Conservation (phyloP, 2,797 vertebrate genomes). For the Poeciliopsis infans region DNA sequence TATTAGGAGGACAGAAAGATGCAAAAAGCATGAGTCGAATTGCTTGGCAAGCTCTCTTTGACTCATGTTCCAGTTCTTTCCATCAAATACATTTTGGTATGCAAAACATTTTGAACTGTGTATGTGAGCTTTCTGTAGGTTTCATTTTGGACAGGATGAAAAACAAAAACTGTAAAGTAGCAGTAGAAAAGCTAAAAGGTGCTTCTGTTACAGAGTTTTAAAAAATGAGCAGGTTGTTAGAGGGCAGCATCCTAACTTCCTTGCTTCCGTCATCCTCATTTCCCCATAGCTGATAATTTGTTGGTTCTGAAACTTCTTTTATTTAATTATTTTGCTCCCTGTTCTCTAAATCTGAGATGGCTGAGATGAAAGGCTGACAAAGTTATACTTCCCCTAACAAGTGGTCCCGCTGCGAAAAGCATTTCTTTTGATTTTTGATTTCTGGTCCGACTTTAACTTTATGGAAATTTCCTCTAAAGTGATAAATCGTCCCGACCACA, state of each 20-base stretch:
- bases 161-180: neutral
- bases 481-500: neutral
- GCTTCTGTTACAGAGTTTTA: neutral
- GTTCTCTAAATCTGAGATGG: slow-evolving; percentile 1
- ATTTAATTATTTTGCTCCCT: neutral
- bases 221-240: neutral
- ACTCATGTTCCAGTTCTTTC: neutral
- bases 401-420: neutral
- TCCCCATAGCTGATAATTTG: neutral
- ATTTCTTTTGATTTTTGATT: neutral
- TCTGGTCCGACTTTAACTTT: neutral
- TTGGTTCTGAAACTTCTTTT: neutral
- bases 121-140: neutral
- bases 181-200: neutral
- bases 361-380: slow-evolving; percentile 2
- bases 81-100: neutral
- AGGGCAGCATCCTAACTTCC: neutral
- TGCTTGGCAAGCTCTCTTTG: neutral
- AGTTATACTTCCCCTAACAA: neutral
- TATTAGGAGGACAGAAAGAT: neutral
- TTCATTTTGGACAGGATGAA: neutral
- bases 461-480: neutral
- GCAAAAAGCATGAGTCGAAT: neutral
- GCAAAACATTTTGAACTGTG: neutral
- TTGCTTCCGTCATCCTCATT: neutral